Evolutionary conservation across 2,797 vertebrate genomes (phyloP).

Genomic region (Enteromius thamalakanensis): DNA sequence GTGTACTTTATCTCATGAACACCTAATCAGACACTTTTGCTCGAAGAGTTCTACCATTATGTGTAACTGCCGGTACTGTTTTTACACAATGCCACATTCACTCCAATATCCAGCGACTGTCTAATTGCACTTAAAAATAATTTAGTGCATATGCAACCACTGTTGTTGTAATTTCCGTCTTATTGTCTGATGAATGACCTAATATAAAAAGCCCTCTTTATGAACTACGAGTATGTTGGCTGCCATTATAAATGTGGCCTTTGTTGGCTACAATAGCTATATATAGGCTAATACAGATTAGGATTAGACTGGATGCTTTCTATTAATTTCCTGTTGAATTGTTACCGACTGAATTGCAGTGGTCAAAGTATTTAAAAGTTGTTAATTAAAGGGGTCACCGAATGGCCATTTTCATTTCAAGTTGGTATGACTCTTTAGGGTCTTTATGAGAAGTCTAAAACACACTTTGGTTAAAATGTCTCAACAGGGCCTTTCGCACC

Average conservation of each 20-base stretch:
- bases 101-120: not conserved
- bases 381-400: not conserved
- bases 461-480: not conserved
- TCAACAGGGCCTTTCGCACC: not conserved
- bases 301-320: not conserved
- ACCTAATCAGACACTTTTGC: not conserved
- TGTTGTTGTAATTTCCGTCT: not conserved
- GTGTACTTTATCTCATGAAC: not conserved
- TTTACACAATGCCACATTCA: not conserved
- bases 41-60: not conserved
- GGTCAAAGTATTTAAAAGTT: not conserved
- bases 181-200: not conserved
- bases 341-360: no score
- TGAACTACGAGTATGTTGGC: not conserved
- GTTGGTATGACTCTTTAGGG: no score
- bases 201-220: not conserved
- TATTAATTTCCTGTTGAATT: not conserved
- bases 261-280: not conserved
- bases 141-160: not conserved
- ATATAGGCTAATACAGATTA: not conserved
- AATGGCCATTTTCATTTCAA: no score
- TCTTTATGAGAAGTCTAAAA: not conserved
- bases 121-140: not conserved
- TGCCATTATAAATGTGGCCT: no score
- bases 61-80: not conserved